Percentiles rank a stretch among this genome's conserved stretches.
These are phyloP conservation scores for Myrmecobius fasciatus DNA, from an alignment of 2,113 vertebrate species.

Conservation along the genomic window DNA sequence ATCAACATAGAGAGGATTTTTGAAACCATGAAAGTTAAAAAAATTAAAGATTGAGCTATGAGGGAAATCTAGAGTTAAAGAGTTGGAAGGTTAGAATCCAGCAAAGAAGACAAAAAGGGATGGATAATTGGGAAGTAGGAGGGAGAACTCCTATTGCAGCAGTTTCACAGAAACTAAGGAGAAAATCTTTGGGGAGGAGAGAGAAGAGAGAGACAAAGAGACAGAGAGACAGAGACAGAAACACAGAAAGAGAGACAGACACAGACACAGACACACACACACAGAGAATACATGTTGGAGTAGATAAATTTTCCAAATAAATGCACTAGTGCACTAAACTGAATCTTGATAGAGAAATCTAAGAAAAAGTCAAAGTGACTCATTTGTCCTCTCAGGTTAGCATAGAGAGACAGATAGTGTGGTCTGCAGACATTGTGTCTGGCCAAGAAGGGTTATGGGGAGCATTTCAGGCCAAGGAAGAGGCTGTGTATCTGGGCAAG, in stretches of 20 bases:
- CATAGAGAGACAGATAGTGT: not conserved
- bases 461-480: not conserved
- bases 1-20: not conserved
- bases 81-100: not conserved
- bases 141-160: no score
- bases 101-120: not conserved
- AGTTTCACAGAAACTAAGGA: not conserved
- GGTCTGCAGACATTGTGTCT: not conserved
- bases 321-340: not conserved
- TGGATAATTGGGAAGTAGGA: not conserved
- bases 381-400: not conserved
- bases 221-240: not conserved
- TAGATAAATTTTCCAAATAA: not conserved
- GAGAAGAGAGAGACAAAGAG: not conserved
- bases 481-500: not conserved
- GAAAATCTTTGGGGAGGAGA: not conserved
- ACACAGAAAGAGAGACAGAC: no score
- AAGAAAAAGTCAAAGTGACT: not conserved
- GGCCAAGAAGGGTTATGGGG: not conserved
- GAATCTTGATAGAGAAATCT: not conserved
- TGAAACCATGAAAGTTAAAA: not conserved
- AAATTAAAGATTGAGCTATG: no score
- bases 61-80: no score
- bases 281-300: not conserved
- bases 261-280: no score